Percentiles rank a stretch among this genome's conserved stretches.
These are phyloP conservation scores for Prostheceraeus crozeri DNA, from an alignment of 2,888 invertebrate species.

Conservation along the genomic window DNA sequence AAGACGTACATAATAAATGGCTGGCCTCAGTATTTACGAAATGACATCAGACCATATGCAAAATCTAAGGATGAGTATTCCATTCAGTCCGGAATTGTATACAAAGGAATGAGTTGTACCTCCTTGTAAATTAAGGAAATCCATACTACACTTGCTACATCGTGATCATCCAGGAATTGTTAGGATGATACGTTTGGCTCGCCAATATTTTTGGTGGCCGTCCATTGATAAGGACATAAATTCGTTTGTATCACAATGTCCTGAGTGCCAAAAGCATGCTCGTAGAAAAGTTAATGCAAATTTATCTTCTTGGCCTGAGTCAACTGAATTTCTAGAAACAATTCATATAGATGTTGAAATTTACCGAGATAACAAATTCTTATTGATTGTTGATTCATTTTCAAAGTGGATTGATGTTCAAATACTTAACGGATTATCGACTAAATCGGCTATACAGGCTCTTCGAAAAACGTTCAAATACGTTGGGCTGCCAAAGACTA, in stretches of 20 bases:
- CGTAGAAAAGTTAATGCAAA: slow-evolving; percentile 14
- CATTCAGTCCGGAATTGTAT: slow-evolving; percentile 11
- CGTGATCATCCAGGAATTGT: slow-evolving; percentile 31
- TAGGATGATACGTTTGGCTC: slow-evolving; percentile 29
- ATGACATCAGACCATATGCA: neutral
- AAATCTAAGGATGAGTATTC: slow-evolving; percentile 21
- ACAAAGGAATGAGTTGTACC: slow-evolving; percentile 21
- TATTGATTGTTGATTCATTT: slow-evolving; percentile 23
- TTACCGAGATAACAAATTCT: no score
- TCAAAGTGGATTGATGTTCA: slow-evolving; percentile 31
- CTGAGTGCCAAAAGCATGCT: slow-evolving; percentile 29
- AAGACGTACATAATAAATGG: slow-evolving; percentile 9
- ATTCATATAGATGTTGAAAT: slow-evolving; percentile 21
- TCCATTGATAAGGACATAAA: slow-evolving; percentile 25
- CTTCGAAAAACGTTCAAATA: slow-evolving; percentile 17
- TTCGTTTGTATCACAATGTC: no score
- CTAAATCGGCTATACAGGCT: slow-evolving; percentile 4
- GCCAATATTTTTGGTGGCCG: slow-evolving; percentile 34
- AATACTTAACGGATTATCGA: slow-evolving; percentile 6
- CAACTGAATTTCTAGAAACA: slow-evolving; percentile 21
- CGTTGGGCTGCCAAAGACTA: neutral
- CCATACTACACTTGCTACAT: slow-evolving; percentile 25
- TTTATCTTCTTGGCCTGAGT: slow-evolving; percentile 27
- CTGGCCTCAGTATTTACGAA: slow-evolving; percentile 13
- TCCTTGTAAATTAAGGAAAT: neutral